These are phyloP conservation scores for Dicentrarchus labrax DNA, from an alignment of 2,113 vertebrate genomes.

Conservation along the genomic window DNA sequence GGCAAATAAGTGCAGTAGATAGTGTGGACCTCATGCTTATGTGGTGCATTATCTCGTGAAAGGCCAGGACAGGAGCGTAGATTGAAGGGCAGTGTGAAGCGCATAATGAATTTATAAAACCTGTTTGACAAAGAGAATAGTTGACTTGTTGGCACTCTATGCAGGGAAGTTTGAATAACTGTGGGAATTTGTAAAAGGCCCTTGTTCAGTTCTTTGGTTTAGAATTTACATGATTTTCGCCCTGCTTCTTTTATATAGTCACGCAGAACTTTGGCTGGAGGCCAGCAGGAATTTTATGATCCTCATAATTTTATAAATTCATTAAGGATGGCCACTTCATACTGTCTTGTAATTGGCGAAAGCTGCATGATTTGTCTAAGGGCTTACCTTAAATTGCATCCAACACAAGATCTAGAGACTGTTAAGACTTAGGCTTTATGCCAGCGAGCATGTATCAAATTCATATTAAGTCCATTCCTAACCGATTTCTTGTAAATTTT, in stretches of 20 bases:
- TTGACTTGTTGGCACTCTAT: neutral
- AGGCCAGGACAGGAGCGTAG: neutral
- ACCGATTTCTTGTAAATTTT: conserved; percentile 24
- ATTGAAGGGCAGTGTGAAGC: conserved; percentile 8
- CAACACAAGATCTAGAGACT: conserved; percentile 4
- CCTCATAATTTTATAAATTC: conserved; percentile 36
- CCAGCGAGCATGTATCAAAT: conserved; percentile 22
- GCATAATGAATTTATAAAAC: conserved; percentile 7
- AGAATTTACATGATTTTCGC: neutral
- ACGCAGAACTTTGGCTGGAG: conserved; percentile 25
- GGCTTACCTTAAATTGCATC: conserved; percentile 36
- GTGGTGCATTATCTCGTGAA: neutral
- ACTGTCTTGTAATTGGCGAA: conserved; percentile 17
- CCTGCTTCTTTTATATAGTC: conserved; percentile 15
- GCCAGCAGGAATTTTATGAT: conserved; percentile 47
- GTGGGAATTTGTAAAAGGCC: neutral
- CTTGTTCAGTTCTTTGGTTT: conserved; percentile 21
- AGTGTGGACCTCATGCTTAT: neutral
- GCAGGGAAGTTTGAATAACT: conserved; percentile 7
- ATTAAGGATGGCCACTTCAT: conserved; percentile 27
- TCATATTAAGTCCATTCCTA: conserved; percentile 16
- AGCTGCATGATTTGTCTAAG: conserved; percentile 28
- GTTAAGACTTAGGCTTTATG: conserved; percentile 30
- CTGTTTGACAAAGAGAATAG: conserved; percentile 12
- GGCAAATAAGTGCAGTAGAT: neutral